Conservation (phyloP, 2,888 invertebrate genomes). For the Dryomyza anilis region DNA sequence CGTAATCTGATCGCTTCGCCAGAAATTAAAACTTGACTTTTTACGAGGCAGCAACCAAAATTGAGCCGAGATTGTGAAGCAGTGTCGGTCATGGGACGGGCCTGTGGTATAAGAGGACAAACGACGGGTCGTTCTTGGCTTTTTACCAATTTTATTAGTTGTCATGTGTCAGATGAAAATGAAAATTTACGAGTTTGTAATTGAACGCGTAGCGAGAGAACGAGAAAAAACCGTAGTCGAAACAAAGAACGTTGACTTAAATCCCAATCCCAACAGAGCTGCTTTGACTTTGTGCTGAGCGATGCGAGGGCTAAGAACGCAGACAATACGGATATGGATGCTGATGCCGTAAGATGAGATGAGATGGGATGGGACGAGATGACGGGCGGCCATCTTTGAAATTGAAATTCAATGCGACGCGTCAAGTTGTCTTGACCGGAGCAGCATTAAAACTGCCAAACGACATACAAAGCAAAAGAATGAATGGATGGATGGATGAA, state of each 20-base stretch:
- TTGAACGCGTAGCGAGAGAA: conserved; percentile 48
- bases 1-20: conserved; percentile 28
- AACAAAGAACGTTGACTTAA: conserved; percentile 5
- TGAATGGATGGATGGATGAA: conserved; percentile 15
- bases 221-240: conserved; percentile 13
- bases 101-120: background rate
- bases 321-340: background rate
- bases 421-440: conserved; percentile 25
- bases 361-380: conserved; percentile 3
- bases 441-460: conserved; percentile 23
- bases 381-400: conserved; percentile 25
- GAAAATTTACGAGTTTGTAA: conserved; percentile 60
- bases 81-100: conserved; percentile 27
- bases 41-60: conserved; percentile 39
- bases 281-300: background rate
- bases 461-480: background rate
- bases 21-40: conserved; percentile 40
- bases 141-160: conserved; percentile 53
- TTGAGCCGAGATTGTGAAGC: conserved; percentile 45
- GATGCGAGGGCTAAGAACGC: background rate
- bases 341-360: conserved; percentile 1
- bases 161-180: conserved; percentile 61
- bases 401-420: conserved; percentile 20
- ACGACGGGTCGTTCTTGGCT: conserved; percentile 7
- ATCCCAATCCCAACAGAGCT: background rate